Evolutionary conservation across 2,888 invertebrate species (phyloP).

Genomic region (Rhopalosiphum nymphaeae): DNA sequence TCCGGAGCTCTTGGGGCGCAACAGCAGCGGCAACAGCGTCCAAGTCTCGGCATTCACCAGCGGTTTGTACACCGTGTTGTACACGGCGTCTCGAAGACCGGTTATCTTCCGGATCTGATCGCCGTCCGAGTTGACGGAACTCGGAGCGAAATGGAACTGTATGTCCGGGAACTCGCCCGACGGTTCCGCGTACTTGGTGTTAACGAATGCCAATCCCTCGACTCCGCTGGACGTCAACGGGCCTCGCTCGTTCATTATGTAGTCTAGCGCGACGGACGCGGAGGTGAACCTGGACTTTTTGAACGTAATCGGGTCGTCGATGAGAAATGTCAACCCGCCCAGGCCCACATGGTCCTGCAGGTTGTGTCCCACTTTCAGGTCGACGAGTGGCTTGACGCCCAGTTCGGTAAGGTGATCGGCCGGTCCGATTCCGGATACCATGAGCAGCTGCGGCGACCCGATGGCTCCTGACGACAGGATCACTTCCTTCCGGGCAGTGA

Average conservation of each 20-base stretch:
- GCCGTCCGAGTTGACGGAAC: conserved; percentile 86
- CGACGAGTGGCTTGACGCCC: conserved; percentile 80
- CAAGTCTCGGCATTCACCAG: conserved; percentile 84
- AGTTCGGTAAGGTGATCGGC: conserved; percentile 80
- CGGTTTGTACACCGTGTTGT: conserved; percentile 88
- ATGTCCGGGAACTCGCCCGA: conserved; percentile 86
- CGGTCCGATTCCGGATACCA: conserved; percentile 91
- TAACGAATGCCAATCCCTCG: conserved; percentile 89
- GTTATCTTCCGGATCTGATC: conserved; percentile 83
- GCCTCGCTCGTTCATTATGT: conserved; percentile 84
- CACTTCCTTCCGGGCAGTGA: conserved; percentile 83
- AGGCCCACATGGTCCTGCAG: conserved; percentile 90
- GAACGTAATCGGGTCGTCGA: conserved; percentile 85
- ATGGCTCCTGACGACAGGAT: conserved; percentile 90
- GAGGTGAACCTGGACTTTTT: conserved; percentile 84
- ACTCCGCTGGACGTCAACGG: conserved; percentile 88
- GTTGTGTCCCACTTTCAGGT: conserved; percentile 82
- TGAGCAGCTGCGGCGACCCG: conserved; percentile 88
- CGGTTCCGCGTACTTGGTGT: conserved; percentile 86
- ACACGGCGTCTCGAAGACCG: conserved; percentile 83
- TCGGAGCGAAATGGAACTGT: conserved; percentile 88
- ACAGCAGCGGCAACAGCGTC: conserved; percentile 83
- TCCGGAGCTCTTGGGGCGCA: conserved; percentile 90
- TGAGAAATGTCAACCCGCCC: conserved; percentile 85
- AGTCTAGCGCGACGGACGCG: conserved; percentile 83